Percentiles rank a stretch among this genome's conserved stretches.
phyloP scores from a whole-genome alignment of 2,113 vertebrate species.

The Castor canadensis region DNA sequence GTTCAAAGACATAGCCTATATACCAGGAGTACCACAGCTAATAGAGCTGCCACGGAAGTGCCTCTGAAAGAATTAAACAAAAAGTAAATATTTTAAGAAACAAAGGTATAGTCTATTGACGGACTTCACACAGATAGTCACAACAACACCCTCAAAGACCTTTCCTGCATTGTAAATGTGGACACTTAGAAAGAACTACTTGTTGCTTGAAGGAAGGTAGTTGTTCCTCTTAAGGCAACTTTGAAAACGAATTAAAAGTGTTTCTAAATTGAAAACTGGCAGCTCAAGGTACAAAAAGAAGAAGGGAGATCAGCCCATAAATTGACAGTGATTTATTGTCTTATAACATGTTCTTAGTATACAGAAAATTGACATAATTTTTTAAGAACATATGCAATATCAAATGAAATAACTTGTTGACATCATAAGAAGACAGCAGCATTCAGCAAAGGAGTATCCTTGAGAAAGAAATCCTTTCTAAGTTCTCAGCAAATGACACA shows the following conservation, averaged over 20 bases:
- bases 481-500: background rate
- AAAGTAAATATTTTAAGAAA: background rate
- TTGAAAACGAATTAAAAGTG: constrained; percentile 5
- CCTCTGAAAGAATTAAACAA: background rate
- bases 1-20: constrained; percentile 50
- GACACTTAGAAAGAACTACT: background rate
- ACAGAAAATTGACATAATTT: background rate
- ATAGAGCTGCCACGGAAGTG: background rate
- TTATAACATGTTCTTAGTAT: background rate
- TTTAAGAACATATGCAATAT: background rate
- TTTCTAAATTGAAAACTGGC: background rate
- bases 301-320: background rate
- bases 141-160: background rate
- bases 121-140: background rate
- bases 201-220: background rate
- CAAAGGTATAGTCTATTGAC: background rate
- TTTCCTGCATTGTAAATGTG: background rate
- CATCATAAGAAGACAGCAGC: background rate
- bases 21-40: background rate
- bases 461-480: background rate
- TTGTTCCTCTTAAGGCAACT: background rate
- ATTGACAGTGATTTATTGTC: constrained; percentile 18
- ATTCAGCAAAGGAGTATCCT: background rate
- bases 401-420: background rate
- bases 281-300: background rate